phyloP scores from a whole-genome alignment of 92 coral and sea anemone genomes.

The Paramuricea clavata region DNA sequence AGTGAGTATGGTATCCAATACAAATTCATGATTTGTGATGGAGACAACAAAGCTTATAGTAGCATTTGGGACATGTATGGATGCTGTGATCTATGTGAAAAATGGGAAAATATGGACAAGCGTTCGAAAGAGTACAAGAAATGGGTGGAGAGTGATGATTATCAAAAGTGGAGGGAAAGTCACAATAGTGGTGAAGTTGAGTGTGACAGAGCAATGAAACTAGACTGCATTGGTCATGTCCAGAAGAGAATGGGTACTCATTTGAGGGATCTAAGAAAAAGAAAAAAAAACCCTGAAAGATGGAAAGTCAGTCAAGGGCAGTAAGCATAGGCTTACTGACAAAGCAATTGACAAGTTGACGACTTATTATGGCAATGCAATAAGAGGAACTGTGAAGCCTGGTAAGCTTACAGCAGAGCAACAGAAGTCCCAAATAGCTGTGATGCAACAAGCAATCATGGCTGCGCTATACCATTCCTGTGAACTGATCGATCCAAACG shows the following conservation, averaged over 20 bases:
- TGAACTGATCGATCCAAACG: conserved; percentile 10
- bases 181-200: conserved; percentile 42
- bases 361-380: conserved; percentile 40
- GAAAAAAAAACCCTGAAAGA: conserved; percentile 39
- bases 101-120: conserved; percentile 48
- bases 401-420: conserved; percentile 7
- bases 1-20: conserved; percentile 21
- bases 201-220: conserved; percentile 55
- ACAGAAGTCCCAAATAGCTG: background rate
- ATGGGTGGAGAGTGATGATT: conserved; percentile 37
- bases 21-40: conserved; percentile 70
- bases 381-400: conserved; percentile 18
- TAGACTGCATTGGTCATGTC: too few species aligned
- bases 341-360: conserved; percentile 16
- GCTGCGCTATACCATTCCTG: conserved; percentile 37
- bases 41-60: conserved; percentile 44
- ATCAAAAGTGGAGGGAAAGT: conserved; percentile 29
- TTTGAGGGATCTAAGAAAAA: background rate
- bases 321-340: conserved; percentile 50
- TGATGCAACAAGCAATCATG: conserved; percentile 41
- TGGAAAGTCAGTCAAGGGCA: conserved; percentile 46
- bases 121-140: conserved; percentile 40
- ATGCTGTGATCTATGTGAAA: conserved; percentile 54
- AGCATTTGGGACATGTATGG: conserved; percentile 57
- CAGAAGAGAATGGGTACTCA: background rate